A percentile compares a stretch with the other conserved stretches of the same genome.
These are phyloP conservation scores for Macrotus californicus DNA, from an alignment of 2,113 vertebrate genomes.

Conservation along the genomic window DNA sequence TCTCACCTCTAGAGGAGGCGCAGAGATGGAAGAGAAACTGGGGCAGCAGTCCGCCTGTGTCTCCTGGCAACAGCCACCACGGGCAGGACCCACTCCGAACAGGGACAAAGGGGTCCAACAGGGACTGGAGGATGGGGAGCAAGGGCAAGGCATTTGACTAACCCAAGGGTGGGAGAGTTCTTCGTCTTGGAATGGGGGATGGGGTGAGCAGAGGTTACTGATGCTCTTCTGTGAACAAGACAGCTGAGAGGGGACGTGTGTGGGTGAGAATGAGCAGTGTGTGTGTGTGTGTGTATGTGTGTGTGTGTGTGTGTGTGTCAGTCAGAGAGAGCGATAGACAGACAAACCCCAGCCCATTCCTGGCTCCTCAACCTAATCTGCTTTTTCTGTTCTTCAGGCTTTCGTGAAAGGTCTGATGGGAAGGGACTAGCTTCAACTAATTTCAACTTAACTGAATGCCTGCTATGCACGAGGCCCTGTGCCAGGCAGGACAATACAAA, in stretches of 20 bases:
- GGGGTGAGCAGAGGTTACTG: not conserved
- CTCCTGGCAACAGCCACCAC: not conserved
- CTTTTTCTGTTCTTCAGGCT: not conserved
- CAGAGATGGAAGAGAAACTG: not conserved
- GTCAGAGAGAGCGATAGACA: not conserved
- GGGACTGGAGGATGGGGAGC: accelerated
- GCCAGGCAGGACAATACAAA: not conserved
- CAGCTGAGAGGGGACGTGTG: not conserved
- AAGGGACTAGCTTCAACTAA: not conserved
- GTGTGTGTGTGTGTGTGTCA: not conserved
- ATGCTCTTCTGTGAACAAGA: not conserved
- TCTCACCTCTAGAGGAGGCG: not conserved
- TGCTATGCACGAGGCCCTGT: accelerated
- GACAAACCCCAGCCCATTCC: not conserved
- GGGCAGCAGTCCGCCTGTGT: not conserved
- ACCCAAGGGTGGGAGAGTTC: not conserved
- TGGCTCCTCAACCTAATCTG: not conserved
- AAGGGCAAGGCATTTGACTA: not conserved
- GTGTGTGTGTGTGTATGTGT: not conserved
- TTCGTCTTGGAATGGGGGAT: not conserved
- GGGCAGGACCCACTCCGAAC: not conserved
- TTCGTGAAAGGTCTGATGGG: not conserved
- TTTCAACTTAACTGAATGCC: not conserved
- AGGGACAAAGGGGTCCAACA: not conserved
- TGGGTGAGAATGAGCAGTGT: not conserved